Evolutionary conservation across 2,113 vertebrate genomes (phyloP).

Genomic region (Pygoscelis antarcticus): DNA sequence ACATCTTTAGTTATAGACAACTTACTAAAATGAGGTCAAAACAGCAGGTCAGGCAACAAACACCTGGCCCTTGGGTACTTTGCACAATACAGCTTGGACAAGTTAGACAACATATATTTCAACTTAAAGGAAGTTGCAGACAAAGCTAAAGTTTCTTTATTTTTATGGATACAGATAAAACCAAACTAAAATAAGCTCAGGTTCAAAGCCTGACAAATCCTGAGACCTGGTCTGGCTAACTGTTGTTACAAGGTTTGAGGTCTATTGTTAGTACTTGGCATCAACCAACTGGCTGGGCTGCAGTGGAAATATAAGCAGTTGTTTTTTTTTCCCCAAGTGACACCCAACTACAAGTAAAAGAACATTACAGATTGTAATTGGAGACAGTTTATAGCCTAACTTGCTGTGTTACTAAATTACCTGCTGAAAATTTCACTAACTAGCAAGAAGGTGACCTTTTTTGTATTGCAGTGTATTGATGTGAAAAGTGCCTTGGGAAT

Average conservation of each 20-base stretch:
- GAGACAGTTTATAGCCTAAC: neutral
- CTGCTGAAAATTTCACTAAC: neutral
- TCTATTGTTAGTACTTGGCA: neutral
- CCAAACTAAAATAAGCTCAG: neutral
- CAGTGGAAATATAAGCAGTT: neutral
- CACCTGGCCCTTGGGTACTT: neutral
- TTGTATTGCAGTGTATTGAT: neutral
- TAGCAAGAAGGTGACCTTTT: neutral
- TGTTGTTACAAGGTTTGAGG: neutral
- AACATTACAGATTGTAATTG: neutral
- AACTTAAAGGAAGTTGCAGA: neutral
- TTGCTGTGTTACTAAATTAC: neutral
- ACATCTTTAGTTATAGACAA: neutral
- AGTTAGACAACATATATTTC: neutral
- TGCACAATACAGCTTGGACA: neutral
- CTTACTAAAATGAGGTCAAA: neutral
- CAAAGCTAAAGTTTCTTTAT: neutral
- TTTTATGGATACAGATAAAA: neutral
- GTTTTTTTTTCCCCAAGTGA: neutral
- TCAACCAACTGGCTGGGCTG: neutral
- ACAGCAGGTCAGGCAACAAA: neutral
- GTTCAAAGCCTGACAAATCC: neutral
- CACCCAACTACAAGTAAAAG: neutral
- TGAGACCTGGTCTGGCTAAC: neutral
- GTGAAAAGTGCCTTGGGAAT: neutral